Percentiles rank a stretch among this genome's conserved stretches.
Evolutionary conservation across 1,140 invertebrate species (phyloP).

Genomic region (Metaphire vulgaris): DNA sequence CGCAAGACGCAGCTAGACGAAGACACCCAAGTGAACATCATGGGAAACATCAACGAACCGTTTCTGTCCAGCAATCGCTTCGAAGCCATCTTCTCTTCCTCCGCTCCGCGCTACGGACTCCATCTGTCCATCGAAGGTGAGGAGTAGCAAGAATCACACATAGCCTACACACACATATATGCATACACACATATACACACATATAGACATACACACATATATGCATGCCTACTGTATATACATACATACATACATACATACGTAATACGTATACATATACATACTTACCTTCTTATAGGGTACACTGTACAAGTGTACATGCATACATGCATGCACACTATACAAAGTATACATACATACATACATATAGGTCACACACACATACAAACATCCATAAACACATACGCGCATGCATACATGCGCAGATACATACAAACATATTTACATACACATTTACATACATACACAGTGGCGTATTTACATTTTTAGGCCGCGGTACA

Average conservation of each 20-base stretch:
- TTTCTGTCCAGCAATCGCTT: not conserved
- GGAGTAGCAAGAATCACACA: not conserved
- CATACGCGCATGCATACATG: not conserved
- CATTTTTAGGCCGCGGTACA: not conserved
- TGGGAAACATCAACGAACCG: constrained; percentile 16
- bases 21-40: constrained; percentile 15
- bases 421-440: not conserved
- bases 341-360: not conserved
- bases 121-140: constrained; percentile 4
- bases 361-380: not conserved
- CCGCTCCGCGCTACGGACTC: constrained; percentile 1
- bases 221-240: not conserved
- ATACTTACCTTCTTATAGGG: not conserved
- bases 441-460: not conserved
- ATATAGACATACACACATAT: not conserved
- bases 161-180: not conserved
- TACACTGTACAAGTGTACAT: not conserved
- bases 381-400: not conserved
- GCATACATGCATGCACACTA: not conserved
- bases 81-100: not conserved
- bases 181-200: not conserved
- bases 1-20: constrained; percentile 25
- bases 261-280: not conserved
- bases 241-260: not conserved
- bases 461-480: not conserved